phyloP scores from a whole-genome alignment of 2,888 invertebrate species.

The Drosophila paranaensis region DNA sequence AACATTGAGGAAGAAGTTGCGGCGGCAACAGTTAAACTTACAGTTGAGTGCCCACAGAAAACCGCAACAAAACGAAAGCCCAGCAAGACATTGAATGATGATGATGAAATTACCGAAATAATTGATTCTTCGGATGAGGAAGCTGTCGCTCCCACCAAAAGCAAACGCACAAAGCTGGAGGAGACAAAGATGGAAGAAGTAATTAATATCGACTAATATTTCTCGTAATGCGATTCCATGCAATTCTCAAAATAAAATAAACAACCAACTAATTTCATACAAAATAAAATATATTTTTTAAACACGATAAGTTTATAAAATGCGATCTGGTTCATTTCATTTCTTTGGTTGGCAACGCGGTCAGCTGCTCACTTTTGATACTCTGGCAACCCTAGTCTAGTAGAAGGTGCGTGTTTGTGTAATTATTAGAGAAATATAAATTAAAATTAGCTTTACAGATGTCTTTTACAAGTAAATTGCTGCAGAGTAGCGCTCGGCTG shows the following conservation, averaged over 20 bases:
- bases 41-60: constrained; percentile 45
- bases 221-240: neutral
- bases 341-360: constrained; percentile 25
- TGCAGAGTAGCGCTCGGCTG: constrained; percentile 44
- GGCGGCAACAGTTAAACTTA: constrained; percentile 58
- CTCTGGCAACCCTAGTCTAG: constrained; percentile 35
- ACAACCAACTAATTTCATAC: neutral
- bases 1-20: constrained; percentile 34
- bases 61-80: constrained; percentile 75
- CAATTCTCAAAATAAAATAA: constrained; percentile 31
- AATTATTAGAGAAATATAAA: constrained; percentile 30
- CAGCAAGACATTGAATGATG: constrained; percentile 32
- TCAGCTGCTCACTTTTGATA: neutral
- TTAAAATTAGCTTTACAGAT: constrained; percentile 68
- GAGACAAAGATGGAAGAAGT: constrained; percentile 46
- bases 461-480: constrained; percentile 66
- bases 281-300: neutral
- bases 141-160: constrained; percentile 60
- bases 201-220: constrained; percentile 73
- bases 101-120: constrained; percentile 69
- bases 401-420: constrained; percentile 43
- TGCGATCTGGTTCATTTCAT: constrained; percentile 6
- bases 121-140: constrained; percentile 79
- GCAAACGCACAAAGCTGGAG: constrained; percentile 58
- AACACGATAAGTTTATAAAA: neutral